These are phyloP conservation scores for Phyllotis vaccarum DNA, from an alignment of 2,797 vertebrate genomes.

Conservation along the genomic window DNA sequence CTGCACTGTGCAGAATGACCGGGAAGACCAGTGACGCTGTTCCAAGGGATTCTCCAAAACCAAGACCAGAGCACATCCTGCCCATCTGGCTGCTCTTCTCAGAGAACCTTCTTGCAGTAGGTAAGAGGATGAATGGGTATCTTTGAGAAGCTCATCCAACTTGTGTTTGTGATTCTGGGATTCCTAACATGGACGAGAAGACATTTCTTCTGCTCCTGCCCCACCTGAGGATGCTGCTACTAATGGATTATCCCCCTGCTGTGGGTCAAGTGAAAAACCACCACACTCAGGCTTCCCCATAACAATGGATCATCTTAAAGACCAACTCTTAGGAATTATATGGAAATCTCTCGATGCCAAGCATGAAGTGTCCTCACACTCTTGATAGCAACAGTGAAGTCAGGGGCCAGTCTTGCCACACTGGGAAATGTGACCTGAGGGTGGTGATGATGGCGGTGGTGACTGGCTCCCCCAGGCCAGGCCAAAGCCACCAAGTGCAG, in stretches of 20 bases:
- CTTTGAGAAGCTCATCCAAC: not conserved
- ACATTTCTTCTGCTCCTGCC: not conserved
- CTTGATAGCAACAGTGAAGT: not conserved
- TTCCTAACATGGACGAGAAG: not conserved
- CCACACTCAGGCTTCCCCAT: not conserved
- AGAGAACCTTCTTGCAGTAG: too few relatives aligned
- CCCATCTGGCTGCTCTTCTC: not conserved
- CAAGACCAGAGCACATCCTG: not conserved
- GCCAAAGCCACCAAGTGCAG: not conserved
- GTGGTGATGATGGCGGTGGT: too few relatives aligned
- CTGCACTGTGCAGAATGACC: not conserved
- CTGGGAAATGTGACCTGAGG: not conserved
- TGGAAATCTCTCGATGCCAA: not conserved
- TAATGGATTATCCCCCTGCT: not conserved
- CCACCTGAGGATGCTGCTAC: not conserved
- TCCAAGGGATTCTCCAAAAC: not conserved
- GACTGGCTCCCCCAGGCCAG: not conserved
- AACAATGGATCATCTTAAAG: not conserved
- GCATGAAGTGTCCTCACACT: not conserved
- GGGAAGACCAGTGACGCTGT: not conserved
- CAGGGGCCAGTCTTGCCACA: not conserved
- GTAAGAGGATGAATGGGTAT: not conserved
- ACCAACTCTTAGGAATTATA: not conserved
- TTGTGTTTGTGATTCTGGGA: not conserved
- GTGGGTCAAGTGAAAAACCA: not conserved